A percentile compares a stretch with the other conserved stretches of the same genome.
These are phyloP conservation scores for Sebastes hubbsi DNA, from an alignment of 2,797 vertebrate species.

Conservation along the genomic window DNA sequence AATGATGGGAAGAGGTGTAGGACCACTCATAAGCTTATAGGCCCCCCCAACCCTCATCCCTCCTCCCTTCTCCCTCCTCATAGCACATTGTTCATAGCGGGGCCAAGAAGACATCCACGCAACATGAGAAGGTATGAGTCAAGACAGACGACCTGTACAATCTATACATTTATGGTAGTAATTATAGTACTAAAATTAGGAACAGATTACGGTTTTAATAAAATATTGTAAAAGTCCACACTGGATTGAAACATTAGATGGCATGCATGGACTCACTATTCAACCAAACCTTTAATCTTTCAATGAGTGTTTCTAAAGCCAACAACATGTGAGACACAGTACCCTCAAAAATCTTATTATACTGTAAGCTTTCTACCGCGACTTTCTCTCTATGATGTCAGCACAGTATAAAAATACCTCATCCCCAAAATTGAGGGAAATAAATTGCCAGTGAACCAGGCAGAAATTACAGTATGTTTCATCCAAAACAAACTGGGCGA, in stretches of 20 bases:
- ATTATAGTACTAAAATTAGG: not conserved
- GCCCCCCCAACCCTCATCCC: constrained; percentile 37
- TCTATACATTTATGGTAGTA: not conserved
- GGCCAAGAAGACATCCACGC: constrained; percentile 45
- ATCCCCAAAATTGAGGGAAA: not conserved
- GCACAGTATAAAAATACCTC: not conserved
- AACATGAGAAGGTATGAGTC: constrained; percentile 57
- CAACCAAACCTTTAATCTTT: not conserved
- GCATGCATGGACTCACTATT: not conserved
- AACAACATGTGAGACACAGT: not conserved
- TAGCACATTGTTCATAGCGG: constrained; percentile 45
- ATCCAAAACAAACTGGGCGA: not conserved
- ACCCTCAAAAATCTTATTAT: not conserved
- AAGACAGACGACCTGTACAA: constrained; percentile 39
- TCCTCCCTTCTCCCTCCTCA: constrained; percentile 27
- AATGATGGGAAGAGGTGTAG: constrained; percentile 75
- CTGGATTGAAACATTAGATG: not conserved
- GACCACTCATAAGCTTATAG: constrained; percentile 70
- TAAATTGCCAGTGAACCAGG: not conserved
- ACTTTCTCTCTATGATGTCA: not conserved
- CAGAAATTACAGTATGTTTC: not conserved
- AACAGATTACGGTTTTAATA: not conserved
- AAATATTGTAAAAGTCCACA: not conserved
- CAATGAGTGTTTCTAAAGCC: not conserved
- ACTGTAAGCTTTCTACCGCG: not conserved